phyloP scores from a whole-genome alignment of 2,797 vertebrate species.

The Schizopygopsis pylzovi region DNA sequence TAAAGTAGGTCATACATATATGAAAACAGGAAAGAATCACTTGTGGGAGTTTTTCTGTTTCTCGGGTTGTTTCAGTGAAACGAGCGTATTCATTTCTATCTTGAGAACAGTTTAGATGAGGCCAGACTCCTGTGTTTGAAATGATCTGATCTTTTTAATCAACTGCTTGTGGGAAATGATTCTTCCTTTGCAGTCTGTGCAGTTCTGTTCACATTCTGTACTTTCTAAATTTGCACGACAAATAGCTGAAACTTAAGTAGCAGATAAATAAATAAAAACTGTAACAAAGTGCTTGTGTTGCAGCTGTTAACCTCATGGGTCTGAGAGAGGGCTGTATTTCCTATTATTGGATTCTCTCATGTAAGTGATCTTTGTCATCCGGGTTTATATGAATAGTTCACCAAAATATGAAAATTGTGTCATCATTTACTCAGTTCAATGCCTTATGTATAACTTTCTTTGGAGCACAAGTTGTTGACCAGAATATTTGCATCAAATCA shows the following conservation, averaged over 20 bases:
- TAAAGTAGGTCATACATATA: neutral
- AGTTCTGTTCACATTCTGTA: neutral
- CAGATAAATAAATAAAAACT: neutral
- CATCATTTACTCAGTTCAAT: neutral
- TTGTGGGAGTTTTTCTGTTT: neutral
- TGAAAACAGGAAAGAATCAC: neutral
- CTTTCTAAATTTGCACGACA: neutral
- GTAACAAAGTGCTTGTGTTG: neutral
- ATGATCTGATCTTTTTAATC: neutral
- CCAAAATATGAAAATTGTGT: neutral
- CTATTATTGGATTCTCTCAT: neutral
- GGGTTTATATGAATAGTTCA: neutral
- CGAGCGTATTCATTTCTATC: neutral
- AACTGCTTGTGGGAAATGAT: neutral
- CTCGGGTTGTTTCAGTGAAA: neutral
- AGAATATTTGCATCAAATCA: neutral
- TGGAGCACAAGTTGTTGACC: neutral
- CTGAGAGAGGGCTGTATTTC: neutral
- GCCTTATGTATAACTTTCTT: neutral
- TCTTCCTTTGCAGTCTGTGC: neutral
- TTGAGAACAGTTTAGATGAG: neutral
- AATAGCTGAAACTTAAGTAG: conserved; percentile 6
- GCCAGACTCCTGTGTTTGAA: neutral
- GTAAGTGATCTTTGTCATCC: conserved; percentile 2
- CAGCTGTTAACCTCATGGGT: conserved; percentile 11